A percentile compares a stretch with the other conserved stretches of the same genome.
phyloP scores from a whole-genome alignment of 2,797 vertebrate species.

The Lophotriccus pileatus region DNA sequence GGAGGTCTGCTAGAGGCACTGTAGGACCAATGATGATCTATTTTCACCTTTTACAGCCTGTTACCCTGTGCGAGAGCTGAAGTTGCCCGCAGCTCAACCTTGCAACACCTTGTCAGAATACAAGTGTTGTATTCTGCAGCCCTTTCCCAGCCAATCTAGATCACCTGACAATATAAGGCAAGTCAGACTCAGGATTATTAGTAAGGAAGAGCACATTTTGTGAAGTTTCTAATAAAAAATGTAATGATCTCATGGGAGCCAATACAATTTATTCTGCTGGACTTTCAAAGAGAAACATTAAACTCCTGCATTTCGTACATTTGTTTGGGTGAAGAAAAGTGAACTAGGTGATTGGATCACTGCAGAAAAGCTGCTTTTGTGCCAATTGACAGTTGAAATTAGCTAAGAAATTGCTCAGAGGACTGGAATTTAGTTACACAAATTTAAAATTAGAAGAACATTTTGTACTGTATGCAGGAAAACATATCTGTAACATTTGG shows the following conservation, averaged over 20 bases:
- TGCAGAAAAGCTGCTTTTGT: background rate
- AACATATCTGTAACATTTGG: slow-evolving; percentile 77
- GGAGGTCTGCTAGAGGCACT: background rate
- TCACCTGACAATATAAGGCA: background rate
- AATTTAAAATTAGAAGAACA: slow-evolving; percentile 75
- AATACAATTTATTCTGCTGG: slow-evolving; percentile 3
- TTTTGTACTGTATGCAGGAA: slow-evolving; percentile 76
- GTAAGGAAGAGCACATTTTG: background rate
- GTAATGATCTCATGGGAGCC: background rate
- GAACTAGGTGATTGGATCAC: background rate
- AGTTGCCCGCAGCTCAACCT: background rate
- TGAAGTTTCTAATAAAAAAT: slow-evolving; percentile 25
- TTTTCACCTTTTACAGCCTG: background rate
- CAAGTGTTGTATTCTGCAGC: background rate
- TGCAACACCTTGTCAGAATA: background rate
- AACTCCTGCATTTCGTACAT: background rate
- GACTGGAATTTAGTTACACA: slow-evolving; percentile 68
- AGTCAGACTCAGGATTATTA: background rate
- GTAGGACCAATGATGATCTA: background rate
- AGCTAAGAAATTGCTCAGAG: slow-evolving; percentile 64
- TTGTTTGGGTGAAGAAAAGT: slow-evolving; percentile 33
- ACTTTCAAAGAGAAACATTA: background rate
- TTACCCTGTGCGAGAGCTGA: background rate
- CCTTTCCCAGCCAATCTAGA: background rate
- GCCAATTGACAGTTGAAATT: slow-evolving; percentile 34